A percentile compares a stretch with the other conserved stretches of the same genome.
Evolutionary conservation across 2,113 vertebrate species (phyloP).

Genomic region (Hippolais icterina): DNA sequence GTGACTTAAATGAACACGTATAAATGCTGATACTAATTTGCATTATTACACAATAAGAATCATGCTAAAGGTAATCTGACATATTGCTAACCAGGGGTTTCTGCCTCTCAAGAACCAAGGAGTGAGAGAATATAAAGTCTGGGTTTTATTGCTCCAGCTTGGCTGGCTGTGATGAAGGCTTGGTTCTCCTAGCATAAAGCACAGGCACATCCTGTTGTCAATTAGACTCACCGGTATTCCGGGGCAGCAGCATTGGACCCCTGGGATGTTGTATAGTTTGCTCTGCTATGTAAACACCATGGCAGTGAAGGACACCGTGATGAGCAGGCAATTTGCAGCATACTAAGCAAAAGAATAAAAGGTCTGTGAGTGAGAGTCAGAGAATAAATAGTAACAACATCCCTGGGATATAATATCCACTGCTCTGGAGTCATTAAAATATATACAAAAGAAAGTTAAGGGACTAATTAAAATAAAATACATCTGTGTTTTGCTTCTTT

Average conservation of each 20-base stretch:
- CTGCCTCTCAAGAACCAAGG: background rate
- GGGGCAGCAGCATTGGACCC: slow-evolving; percentile 3
- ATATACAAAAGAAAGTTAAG: slow-evolving; percentile 6
- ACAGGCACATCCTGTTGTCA: slow-evolving; percentile 48
- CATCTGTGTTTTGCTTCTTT: background rate
- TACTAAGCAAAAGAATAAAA: slow-evolving; percentile 1
- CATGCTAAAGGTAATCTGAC: background rate
- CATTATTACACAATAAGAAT: background rate
- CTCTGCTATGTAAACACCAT: slow-evolving; percentile 55
- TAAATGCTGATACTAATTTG: slow-evolving; percentile 12
- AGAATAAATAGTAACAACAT: slow-evolving; percentile 40
- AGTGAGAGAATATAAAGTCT: background rate
- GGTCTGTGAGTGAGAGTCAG: background rate
- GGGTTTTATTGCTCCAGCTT: background rate
- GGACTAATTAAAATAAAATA: slow-evolving; percentile 36
- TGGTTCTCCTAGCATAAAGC: slow-evolving; percentile 1
- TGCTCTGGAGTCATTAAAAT: slow-evolving; percentile 6
- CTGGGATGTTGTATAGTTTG: slow-evolving; percentile 43
- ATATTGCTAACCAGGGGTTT: background rate
- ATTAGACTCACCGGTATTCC: slow-evolving; percentile 18
- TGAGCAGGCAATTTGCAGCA: slow-evolving; percentile 28
- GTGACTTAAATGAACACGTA: background rate
- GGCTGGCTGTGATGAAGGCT: background rate
- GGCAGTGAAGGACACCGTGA: background rate
- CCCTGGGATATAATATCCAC: slow-evolving; percentile 36